These are phyloP conservation scores for Dromococcyx pavoninus DNA, from an alignment of 2,797 vertebrate genomes.

Conservation along the genomic window DNA sequence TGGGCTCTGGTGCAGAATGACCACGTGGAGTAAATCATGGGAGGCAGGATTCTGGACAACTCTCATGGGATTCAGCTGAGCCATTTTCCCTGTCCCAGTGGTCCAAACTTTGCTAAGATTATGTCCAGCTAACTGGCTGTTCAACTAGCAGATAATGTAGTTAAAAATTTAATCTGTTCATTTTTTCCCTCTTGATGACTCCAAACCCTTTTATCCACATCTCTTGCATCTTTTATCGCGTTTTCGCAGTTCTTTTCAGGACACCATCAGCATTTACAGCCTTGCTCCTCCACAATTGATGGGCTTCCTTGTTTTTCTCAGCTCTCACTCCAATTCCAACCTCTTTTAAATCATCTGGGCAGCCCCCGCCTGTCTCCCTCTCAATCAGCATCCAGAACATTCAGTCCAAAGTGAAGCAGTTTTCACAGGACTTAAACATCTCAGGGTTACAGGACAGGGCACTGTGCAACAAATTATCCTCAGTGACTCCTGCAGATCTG, in stretches of 20 bases:
- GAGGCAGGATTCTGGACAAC: neutral
- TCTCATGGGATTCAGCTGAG: neutral
- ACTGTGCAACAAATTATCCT: neutral
- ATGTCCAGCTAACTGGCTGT: slow-evolving; percentile 30
- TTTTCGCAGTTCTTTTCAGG: slow-evolving; percentile 64
- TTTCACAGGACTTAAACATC: neutral
- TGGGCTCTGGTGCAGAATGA: fast-evolving
- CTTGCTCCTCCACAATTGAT: neutral
- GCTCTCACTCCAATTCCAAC: neutral
- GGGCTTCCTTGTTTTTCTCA: neutral
- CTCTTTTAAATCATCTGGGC: neutral
- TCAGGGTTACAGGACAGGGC: neutral
- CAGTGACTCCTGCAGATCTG: neutral
- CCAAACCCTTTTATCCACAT: slow-evolving; percentile 42
- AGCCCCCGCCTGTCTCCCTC: neutral
- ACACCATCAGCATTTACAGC: slow-evolving; percentile 51
- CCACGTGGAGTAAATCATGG: fast-evolving
- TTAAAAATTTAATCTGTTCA: slow-evolving; percentile 50
- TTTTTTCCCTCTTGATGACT: slow-evolving; percentile 24
- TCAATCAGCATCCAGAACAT: neutral
- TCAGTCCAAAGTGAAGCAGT: neutral
- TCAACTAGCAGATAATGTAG: slow-evolving; percentile 55
- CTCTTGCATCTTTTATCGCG: slow-evolving; percentile 51
- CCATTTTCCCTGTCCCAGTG: neutral
- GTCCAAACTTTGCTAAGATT: neutral